Evolutionary conservation across 2,888 invertebrate genomes (phyloP).

Genomic region (Gari tellinella): DNA sequence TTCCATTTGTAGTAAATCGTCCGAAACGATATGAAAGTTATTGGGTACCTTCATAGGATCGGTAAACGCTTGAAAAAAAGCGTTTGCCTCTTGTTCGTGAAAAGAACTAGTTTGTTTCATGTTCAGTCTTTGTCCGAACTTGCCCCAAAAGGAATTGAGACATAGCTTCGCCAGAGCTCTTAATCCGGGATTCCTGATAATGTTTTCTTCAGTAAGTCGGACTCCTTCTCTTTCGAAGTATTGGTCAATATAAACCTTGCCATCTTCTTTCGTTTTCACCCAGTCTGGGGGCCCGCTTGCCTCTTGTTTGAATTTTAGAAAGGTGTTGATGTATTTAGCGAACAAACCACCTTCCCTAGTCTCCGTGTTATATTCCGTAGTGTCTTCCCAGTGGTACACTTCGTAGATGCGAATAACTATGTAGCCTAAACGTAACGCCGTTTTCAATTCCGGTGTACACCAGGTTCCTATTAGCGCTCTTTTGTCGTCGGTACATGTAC

Average conservation of each 20-base stretch:
- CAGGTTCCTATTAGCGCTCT: constrained; percentile 75
- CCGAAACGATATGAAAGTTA: constrained; percentile 27
- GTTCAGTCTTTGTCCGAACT: constrained; percentile 35
- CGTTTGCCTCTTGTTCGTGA: constrained; percentile 29
- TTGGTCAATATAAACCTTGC: constrained; percentile 11
- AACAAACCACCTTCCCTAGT: constrained; percentile 66
- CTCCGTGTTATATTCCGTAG: constrained; percentile 35
- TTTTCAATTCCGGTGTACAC: constrained; percentile 79
- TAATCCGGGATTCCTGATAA: constrained; percentile 34
- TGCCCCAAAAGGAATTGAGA: constrained; percentile 46
- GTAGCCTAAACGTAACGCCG: constrained; percentile 78
- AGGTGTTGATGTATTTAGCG: constrained; percentile 71
- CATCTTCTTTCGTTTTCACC: constrained; percentile 32
- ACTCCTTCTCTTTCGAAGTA: constrained; percentile 34
- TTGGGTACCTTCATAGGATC: constrained; percentile 26
- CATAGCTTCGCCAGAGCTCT: constrained; percentile 36
- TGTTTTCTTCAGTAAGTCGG: constrained; percentile 20
- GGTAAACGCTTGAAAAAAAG: constrained; percentile 29
- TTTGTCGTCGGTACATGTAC: constrained; percentile 72
- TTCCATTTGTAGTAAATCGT: constrained; percentile 38
- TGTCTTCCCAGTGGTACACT: no score
- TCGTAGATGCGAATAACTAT: constrained; percentile 73
- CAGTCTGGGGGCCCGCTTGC: constrained; percentile 40
- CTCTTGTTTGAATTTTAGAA: constrained; percentile 39
- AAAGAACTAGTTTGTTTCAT: constrained; percentile 32